phyloP scores from a whole-genome alignment of 2,888 invertebrate species.

The Cryptops parisi region DNA sequence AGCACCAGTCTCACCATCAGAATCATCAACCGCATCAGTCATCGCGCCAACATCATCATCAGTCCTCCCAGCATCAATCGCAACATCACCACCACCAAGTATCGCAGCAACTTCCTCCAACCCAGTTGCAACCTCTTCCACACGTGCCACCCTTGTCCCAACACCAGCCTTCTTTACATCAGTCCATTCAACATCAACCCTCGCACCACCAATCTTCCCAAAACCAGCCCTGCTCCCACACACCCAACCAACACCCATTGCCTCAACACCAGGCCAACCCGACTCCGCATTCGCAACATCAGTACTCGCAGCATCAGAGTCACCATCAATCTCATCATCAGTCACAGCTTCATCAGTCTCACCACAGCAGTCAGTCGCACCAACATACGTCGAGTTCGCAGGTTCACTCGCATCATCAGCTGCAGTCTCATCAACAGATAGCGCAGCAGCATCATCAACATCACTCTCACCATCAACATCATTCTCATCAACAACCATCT shows the following conservation, averaged over 20 bases:
- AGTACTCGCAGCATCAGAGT: neutral
- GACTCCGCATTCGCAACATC: constrained; percentile 31
- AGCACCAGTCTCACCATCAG: neutral
- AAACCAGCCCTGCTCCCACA: constrained; percentile 26
- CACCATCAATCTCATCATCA: constrained; percentile 2
- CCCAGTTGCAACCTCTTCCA: constrained; percentile 26
- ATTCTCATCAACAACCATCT: constrained; percentile 21
- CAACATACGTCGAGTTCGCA: constrained; percentile 30
- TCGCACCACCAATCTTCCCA: constrained; percentile 34
- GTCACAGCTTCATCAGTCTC: constrained; percentile 12
- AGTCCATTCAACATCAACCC: constrained; percentile 28
- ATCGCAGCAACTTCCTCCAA: constrained; percentile 34
- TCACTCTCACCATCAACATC: constrained; percentile 38
- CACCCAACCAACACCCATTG: neutral
- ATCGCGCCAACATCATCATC: constrained; percentile 1
- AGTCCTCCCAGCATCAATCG: constrained; percentile 1
- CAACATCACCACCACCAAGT: constrained; percentile 11
- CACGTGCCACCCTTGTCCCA: constrained; percentile 9
- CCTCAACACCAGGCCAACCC: constrained; percentile 10
- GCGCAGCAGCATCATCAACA: constrained; percentile 17
- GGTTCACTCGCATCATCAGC: constrained; percentile 22
- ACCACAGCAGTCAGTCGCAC: constrained; percentile 35
- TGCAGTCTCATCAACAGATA: constrained; percentile 37
- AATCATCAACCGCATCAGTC: constrained; percentile 6
- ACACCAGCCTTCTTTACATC: constrained; percentile 36